phyloP scores from a whole-genome alignment of 2,888 invertebrate genomes.

The Amaurobius ferox region DNA sequence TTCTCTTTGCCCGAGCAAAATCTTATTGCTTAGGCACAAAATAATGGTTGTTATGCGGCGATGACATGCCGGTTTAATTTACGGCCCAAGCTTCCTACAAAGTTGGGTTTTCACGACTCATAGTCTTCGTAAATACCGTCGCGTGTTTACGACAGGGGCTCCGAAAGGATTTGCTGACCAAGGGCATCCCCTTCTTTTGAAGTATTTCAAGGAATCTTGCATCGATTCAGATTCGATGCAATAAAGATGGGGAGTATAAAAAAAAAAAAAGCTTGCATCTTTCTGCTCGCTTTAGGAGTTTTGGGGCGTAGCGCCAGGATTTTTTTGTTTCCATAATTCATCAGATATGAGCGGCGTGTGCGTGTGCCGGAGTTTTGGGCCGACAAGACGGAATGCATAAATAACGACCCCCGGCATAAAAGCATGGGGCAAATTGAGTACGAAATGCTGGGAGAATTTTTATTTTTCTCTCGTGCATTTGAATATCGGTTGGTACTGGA shows the following conservation, averaged over 20 bases:
- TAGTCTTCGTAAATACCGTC: conserved; percentile 67
- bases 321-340: conserved; percentile 61
- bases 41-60: conserved; percentile 27
- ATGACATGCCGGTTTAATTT: conserved; percentile 68
- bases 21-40: conserved; percentile 32
- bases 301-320: neutral
- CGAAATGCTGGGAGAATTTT: neutral
- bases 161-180: conserved; percentile 63
- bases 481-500: neutral
- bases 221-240: conserved; percentile 63
- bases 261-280: neutral
- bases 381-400: conserved; percentile 42
- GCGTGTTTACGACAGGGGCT: conserved; percentile 59
- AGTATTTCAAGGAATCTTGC: conserved; percentile 2
- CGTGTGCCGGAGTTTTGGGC: neutral
- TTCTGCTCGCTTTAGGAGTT: conserved; percentile 12
- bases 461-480: neutral
- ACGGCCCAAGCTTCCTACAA: conserved; percentile 48
- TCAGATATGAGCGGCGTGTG: conserved; percentile 34
- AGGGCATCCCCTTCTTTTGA: conserved; percentile 7
- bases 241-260: conserved; percentile 38
- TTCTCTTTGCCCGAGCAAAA: conserved; percentile 19
- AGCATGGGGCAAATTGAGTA: neutral
- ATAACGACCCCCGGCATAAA: conserved; percentile 19
- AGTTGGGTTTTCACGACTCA: conserved; percentile 71